Evolutionary conservation across 2,888 invertebrate species (phyloP).

Genomic region (Coelogynopora nodosa): DNA sequence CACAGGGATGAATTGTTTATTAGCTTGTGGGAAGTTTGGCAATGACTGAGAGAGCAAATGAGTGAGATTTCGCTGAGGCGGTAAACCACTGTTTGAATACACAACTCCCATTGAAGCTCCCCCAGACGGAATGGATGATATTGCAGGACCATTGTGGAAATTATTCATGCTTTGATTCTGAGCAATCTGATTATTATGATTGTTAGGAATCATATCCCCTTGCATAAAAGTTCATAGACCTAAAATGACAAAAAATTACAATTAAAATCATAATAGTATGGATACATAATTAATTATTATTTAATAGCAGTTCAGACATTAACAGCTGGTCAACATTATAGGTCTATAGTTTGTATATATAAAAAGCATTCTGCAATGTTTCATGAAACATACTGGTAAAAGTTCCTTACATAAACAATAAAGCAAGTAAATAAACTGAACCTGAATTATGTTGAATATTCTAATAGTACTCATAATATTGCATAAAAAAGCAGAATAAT

Average conservation of each 20-base stretch:
- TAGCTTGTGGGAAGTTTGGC: neutral
- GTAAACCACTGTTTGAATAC: neutral
- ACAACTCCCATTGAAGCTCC: neutral
- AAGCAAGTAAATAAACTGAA: too few species aligned
- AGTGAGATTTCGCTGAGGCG: neutral
- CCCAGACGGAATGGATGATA: neutral
- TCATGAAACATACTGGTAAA: too few species aligned
- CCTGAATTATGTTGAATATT: too few species aligned
- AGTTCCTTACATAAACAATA: too few species aligned
- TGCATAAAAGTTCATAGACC: neutral
- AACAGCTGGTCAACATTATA: too few species aligned
- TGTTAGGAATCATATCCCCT: constrained; percentile 3
- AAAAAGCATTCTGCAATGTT: too few species aligned
- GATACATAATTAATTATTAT: too few species aligned
- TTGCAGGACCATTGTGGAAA: constrained; percentile 15
- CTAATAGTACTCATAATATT: too few species aligned
- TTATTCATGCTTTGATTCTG: constrained; percentile 7
- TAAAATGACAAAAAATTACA: neutral
- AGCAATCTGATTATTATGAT: constrained; percentile 6
- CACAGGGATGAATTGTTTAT: neutral
- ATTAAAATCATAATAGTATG: too few species aligned
- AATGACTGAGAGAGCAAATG: neutral
- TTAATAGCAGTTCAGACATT: too few species aligned
- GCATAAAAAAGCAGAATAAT: too few species aligned
- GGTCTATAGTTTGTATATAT: too few species aligned